phyloP scores from a whole-genome alignment of 2,113 vertebrate genomes.

The Ciconia maguari region DNA sequence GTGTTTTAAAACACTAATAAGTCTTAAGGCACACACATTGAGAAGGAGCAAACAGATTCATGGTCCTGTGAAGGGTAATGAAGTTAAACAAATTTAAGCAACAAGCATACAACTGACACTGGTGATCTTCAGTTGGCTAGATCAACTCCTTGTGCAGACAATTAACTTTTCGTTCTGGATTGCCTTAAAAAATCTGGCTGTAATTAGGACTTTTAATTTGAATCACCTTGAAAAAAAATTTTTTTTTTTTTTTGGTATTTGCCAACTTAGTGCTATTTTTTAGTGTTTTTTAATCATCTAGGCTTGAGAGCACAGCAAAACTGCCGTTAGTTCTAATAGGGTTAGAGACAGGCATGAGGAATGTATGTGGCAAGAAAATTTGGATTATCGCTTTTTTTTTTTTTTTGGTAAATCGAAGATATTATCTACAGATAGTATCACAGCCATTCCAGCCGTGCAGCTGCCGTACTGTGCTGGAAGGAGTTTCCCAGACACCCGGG shows the following conservation, averaged over 20 bases:
- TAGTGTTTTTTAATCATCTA: neutral
- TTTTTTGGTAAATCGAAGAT: neutral
- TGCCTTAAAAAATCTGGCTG: neutral
- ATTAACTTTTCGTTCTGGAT: neutral
- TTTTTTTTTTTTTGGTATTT: neutral
- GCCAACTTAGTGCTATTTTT: neutral
- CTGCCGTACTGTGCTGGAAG: no score
- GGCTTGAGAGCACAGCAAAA: neutral
- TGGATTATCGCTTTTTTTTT: neutral
- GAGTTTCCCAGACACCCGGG: no score
- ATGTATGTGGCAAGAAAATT: neutral
- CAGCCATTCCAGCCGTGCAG: neutral
- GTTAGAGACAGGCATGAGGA: neutral
- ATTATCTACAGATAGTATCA: neutral
- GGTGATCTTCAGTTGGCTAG: neutral
- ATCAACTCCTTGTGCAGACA: neutral
- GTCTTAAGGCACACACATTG: neutral
- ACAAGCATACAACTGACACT: no score
- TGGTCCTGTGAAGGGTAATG: neutral
- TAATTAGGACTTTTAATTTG: neutral
- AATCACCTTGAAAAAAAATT: neutral
- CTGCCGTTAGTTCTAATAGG: rapidly evolving
- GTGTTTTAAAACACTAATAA: neutral
- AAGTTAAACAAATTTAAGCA: neutral
- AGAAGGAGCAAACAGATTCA: neutral